Base-by-base conservation (phyloP, 1,140 invertebrate genomes). In the Nymphalis io region DNA sequence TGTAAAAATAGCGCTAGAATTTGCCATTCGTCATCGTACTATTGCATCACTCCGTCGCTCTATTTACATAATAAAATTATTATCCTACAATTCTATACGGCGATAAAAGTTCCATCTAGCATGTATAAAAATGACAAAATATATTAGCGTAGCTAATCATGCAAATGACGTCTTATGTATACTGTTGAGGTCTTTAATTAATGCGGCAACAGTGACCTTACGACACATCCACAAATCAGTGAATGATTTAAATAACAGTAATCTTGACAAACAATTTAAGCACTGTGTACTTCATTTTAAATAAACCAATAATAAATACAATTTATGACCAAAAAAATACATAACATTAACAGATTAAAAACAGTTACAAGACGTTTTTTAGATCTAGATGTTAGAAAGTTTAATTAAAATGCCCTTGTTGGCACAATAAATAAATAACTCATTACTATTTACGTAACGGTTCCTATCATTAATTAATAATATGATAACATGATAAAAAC, bases 51-150 rank as follows among this genome's bases (percentile, higher is more conserved):
- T 63, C 74, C 68, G 65, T 64, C 60, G 58, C 53, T 72, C 70
- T 75, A 81, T 81, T 79, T 68, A 53, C 55, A 67, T 62, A 20
- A 38, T 27, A 27, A 27, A n/a, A 13, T 27, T 23, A 27, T 51
- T 72, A 78, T 78, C 69, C 75, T 75, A 80, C 71, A 76, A 82
- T 61, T 73, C 74, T 68, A 78, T 66, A 61, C 72, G 58, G 73
- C 72, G 76, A 71, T 63, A 78, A 81, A 76, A 69, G 51, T 53
- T 59, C 42, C 20, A 60, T 60, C 42, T 60, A 33, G 40, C 39
- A 39, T 21, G n/a, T 44, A n/a, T 60, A 60, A 40, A 44, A 44
- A 46, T 46, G 15, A n/a, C 15, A 3, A 46, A 4, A 46, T n/a
- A 46, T 46, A 42, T 12, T 2, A 46, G 6, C 5, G 16, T 46